Evolutionary conservation across 2,888 invertebrate genomes (phyloP).

Genomic region (Amphipyra berbera): DNA sequence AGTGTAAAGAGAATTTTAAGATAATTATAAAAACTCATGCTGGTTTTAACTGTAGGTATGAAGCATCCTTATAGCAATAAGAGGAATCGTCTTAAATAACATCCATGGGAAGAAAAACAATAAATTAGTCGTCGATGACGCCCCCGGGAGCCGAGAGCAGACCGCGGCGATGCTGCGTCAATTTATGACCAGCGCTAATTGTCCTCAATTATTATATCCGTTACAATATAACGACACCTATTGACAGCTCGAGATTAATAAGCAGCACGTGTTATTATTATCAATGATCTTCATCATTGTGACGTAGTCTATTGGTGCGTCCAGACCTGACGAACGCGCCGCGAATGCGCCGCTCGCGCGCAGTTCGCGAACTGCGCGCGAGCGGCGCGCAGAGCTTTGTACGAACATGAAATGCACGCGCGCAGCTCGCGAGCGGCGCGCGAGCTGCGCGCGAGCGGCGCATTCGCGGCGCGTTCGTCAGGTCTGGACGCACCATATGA

Average conservation of each 20-base stretch:
- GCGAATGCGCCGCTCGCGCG: no score
- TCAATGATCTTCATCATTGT: constrained; percentile 1
- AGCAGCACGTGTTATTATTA: background rate
- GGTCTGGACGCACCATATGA: no score
- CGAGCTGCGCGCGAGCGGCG: no score
- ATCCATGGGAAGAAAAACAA: constrained; percentile 72
- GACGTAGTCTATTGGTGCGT: no score
- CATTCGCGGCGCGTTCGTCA: no score
- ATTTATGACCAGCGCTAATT: constrained; percentile 82
- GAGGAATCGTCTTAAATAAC: constrained; percentile 20
- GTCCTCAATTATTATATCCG: constrained; percentile 77
- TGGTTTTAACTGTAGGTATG: background rate
- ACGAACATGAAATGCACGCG: no score
- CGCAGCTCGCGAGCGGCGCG: no score
- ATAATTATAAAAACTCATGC: background rate
- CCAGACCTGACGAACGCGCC: no score
- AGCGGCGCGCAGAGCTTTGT: no score
- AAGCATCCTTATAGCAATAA: constrained; percentile 15
- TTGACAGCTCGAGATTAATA: constrained; percentile 11
- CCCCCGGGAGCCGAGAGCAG: constrained; percentile 72
- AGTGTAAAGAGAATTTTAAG: background rate
- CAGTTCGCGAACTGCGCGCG: no score
- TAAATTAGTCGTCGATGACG: constrained; percentile 81
- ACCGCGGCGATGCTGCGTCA: constrained; percentile 64
- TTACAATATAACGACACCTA: constrained; percentile 33